Conservation (phyloP, 2,797 vertebrate genomes). For the Clarias pachynema region DNA sequence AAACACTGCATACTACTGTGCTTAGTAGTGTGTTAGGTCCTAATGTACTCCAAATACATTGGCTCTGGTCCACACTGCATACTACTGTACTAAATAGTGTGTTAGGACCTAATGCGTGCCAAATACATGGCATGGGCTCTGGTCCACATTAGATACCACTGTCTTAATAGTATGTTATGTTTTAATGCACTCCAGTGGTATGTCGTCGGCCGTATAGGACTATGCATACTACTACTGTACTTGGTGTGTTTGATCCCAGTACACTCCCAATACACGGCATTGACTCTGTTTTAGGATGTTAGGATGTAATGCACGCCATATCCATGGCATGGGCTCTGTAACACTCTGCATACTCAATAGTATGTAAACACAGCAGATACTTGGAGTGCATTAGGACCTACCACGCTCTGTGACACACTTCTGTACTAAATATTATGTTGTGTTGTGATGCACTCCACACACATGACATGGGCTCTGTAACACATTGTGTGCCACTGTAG, state of each 20-base stretch:
- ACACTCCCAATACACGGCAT: neutral
- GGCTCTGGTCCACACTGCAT: neutral
- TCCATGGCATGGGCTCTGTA: neutral
- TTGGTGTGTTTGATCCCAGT: neutral
- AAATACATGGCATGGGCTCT: no score
- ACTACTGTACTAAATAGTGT: constrained; percentile 7
- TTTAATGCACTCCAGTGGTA: neutral
- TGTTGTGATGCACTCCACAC: neutral
- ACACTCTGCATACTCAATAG: neutral
- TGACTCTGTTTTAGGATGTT: neutral
- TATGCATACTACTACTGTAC: neutral
- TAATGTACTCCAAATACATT: neutral
- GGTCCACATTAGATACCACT: neutral
- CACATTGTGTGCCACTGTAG: no score
- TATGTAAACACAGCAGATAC: neutral
- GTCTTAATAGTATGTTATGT: neutral
- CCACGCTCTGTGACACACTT: no score
- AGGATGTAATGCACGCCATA: no score
- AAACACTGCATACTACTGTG: neutral
- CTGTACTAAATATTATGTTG: no score
- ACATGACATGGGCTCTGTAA: no score
- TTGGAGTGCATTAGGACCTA: no score
- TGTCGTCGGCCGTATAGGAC: no score
- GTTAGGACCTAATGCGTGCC: neutral
- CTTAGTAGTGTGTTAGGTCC: neutral